A percentile compares a stretch with the other conserved stretches of the same genome.
phyloP scores from a whole-genome alignment of 2,888 invertebrate species.

The Opisthograptis luteolata region DNA sequence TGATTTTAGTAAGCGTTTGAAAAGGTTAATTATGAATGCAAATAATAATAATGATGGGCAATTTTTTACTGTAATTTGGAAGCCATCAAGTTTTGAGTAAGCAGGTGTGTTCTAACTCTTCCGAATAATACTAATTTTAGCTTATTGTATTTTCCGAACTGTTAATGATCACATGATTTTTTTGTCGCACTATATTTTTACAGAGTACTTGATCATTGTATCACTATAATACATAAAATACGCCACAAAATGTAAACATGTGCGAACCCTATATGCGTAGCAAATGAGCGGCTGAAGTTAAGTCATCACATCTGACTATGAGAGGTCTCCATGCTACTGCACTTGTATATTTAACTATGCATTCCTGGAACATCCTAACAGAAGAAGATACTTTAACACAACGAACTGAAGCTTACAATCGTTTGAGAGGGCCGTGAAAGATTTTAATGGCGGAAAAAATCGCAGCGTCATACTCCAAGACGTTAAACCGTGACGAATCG shows the following conservation, averaged over 20 bases:
- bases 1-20: too few relatives aligned
- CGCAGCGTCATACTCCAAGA: slow-evolving; percentile 71
- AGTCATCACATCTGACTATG: slow-evolving; percentile 72
- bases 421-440: slow-evolving; percentile 24
- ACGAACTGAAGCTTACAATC: slow-evolving; percentile 10
- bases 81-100: too few relatives aligned
- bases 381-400: slow-evolving; percentile 1
- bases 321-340: slow-evolving; percentile 63
- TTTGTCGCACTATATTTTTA: too few relatives aligned
- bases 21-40: too few relatives aligned
- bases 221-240: slow-evolving; percentile 31
- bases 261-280: slow-evolving; percentile 63
- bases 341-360: slow-evolving; percentile 49
- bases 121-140: too few relatives aligned
- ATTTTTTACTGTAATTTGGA: too few relatives aligned
- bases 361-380: background rate
- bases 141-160: too few relatives aligned
- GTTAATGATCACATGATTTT: too few relatives aligned
- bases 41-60: too few relatives aligned
- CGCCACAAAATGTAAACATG: slow-evolving; percentile 40
- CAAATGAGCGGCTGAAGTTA: slow-evolving; percentile 71
- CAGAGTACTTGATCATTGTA: too few relatives aligned
- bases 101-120: too few relatives aligned
- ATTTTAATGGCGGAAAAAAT: slow-evolving; percentile 68
- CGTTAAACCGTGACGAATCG: slow-evolving; percentile 74